Evolutionary conservation across 1,140 invertebrate species (phyloP), one percentile per base, ranked within the genome.

Genomic region (Drosophila triauraria): DNA sequence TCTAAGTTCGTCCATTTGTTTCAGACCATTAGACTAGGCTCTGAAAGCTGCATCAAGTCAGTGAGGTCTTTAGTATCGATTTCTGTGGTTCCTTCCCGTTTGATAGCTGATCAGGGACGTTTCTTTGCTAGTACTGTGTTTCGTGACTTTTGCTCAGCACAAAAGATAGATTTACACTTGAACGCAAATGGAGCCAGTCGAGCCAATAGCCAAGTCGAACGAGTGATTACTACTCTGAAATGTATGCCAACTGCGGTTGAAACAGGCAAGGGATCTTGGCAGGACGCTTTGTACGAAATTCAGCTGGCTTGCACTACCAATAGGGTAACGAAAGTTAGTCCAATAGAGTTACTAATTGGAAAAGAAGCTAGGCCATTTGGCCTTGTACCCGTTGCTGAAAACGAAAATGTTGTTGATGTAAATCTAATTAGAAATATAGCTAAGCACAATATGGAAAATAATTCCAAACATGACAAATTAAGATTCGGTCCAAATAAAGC

Each of bases 171-270:
- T 27, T 3, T 48, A 3, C 23, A 47, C 12, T 47, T 13, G 23
- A 47, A 23, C 20, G 46, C 20, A 48, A 25, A 12, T 13, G 20
- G 20, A 5, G 54, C 38, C 15, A 42, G 12, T 13, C 12, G 35
- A 17, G 51, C 9, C 17, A 54, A 54, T 23, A 32, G 51, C 54
- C 54, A 57, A 10, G 20, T 57, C 12, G 54, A 57, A 15, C 38
- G 38, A 42, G 38, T 57, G 2, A 57, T 57, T 23, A 42, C 20
- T 35, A 78, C 59, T 43, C 23, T 91, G 48, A 70, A 84, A 63
- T 65, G 48, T 48, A 75, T 86, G 78, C 42, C 91, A 32, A 64
- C 60, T n/a, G 68, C 30, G 30, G 51, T 71, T 27, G 43, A 71
- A 30, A n/a, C 43, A 32, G 43, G 67, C 25, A 12, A 60, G 13